These are phyloP conservation scores for Listronotus bonariensis DNA, from an alignment of 1,140 invertebrate genomes.

Conservation along the genomic window DNA sequence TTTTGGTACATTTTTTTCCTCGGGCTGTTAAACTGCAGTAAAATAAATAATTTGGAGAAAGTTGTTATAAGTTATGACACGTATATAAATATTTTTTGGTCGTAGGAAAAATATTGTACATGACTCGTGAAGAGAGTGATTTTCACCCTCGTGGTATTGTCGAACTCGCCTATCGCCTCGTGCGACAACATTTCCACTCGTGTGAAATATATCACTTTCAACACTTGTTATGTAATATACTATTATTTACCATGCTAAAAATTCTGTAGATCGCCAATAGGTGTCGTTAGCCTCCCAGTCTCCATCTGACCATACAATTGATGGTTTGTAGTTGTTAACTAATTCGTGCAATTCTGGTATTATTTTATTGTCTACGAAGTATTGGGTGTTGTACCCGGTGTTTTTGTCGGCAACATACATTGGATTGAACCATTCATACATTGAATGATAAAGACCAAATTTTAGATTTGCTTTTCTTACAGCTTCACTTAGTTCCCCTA, in stretches of 20 bases:
- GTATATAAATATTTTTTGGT: too few species aligned
- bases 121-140: too few species aligned
- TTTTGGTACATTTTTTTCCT: constrained; percentile 74
- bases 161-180: too few species aligned
- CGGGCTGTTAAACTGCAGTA: background rate
- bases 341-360: constrained; percentile 77
- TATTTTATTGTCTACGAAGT: constrained; percentile 71
- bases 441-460: constrained; percentile 88
- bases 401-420: constrained; percentile 77
- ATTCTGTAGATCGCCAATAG: constrained; percentile 82
- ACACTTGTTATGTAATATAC: too few species aligned
- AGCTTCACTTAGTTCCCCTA: constrained; percentile 74
- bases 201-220: too few species aligned
- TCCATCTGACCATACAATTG: constrained; percentile 93
- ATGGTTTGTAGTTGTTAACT: constrained; percentile 80
- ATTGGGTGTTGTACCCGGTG: constrained; percentile 67
- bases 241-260: constrained; percentile 79
- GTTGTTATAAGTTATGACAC: too few species aligned
- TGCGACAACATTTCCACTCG: too few species aligned
- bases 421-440: constrained; percentile 93
- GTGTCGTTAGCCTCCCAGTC: constrained; percentile 80
- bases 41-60: too few species aligned
- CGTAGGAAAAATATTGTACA: too few species aligned
- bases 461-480: constrained; percentile 69
- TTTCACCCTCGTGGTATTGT: too few species aligned